Percentiles rank a stretch among this genome's conserved stretches.
Conservation (phyloP, 2,797 vertebrate species). For the Danio jaintianensis region DNA sequence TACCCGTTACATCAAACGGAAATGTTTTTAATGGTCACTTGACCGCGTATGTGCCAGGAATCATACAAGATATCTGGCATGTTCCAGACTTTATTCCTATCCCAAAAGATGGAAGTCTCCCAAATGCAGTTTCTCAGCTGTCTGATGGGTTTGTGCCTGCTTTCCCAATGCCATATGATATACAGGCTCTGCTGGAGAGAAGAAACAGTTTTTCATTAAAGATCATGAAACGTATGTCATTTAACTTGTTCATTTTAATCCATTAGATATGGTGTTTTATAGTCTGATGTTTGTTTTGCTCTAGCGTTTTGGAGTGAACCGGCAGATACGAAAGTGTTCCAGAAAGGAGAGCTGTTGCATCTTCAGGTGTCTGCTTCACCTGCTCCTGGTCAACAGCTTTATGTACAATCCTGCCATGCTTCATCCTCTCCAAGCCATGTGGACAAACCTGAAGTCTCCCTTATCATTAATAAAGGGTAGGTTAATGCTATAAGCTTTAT, state of each 20-base stretch:
- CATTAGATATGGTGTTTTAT: neutral
- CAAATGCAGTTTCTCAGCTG: neutral
- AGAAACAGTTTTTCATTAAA: conserved; percentile 54
- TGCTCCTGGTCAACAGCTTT: conserved; percentile 64
- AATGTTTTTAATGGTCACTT: neutral
- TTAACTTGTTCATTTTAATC: neutral
- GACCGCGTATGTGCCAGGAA: neutral
- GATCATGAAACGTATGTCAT: conserved; percentile 70
- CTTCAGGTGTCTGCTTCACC: conserved; percentile 66
- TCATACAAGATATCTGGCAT: conserved; percentile 21
- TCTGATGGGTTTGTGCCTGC: neutral
- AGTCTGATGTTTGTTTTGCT: neutral
- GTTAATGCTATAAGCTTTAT: accelerated
- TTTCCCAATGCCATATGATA: neutral
- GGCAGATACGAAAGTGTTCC: conserved; percentile 62
- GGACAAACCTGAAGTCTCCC: conserved; percentile 48
- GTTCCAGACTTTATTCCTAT: neutral
- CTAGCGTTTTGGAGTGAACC: conserved; percentile 69
- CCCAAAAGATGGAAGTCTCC: neutral
- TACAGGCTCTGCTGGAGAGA: neutral
- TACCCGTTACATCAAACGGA: conserved; percentile 17
- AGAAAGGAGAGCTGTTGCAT: conserved; percentile 66
- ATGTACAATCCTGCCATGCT: conserved; percentile 72
- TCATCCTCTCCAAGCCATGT: conserved; percentile 62
- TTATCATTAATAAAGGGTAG: conserved; percentile 77